These are phyloP conservation scores for Chouioia cunea DNA, from an alignment of 2,888 invertebrate species.

Conservation along the genomic window DNA sequence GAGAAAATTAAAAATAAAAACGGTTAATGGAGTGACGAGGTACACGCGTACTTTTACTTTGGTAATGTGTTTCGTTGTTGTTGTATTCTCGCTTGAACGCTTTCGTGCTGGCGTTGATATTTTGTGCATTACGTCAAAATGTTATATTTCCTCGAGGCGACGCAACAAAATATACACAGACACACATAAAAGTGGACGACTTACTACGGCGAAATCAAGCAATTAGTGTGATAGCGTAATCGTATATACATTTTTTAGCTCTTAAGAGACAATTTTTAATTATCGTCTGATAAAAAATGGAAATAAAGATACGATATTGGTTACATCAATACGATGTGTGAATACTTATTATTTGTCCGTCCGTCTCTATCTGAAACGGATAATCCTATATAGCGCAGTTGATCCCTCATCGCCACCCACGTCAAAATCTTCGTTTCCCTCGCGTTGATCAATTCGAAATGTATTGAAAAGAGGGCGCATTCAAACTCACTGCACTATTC, in stretches of 20 bases:
- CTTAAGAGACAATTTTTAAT: conserved; percentile 46
- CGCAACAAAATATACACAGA: background rate
- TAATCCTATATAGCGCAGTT: too few relatives aligned
- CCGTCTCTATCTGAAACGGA: too few relatives aligned
- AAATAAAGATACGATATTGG: conserved; percentile 45
- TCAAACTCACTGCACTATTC: too few relatives aligned
- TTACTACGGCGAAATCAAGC: conserved; percentile 33
- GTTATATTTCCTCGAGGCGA: background rate
- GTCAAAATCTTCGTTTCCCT: too few relatives aligned
- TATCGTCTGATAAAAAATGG: conserved; percentile 24
- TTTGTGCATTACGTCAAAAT: conserved; percentile 27
- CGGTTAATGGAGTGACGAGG: conserved; percentile 38
- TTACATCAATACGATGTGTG: conserved; percentile 22
- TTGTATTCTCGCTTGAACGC: conserved; percentile 5
- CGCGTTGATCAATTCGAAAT: too few relatives aligned
- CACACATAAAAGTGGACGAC: background rate
- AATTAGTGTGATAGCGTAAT: conserved; percentile 46
- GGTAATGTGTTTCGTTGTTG: conserved; percentile 3
- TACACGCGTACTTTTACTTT: conserved; percentile 28
- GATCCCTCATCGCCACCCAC: too few relatives aligned
- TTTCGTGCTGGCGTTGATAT: conserved; percentile 17
- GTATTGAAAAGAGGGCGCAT: too few relatives aligned
- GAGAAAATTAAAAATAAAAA: background rate
- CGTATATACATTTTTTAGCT: conserved; percentile 29
- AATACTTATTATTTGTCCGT: too few relatives aligned